Evolutionary conservation across 2,888 invertebrate species (phyloP), one percentile per base, ranked within the genome.

Genomic region (Synergus umbraculus): DNA sequence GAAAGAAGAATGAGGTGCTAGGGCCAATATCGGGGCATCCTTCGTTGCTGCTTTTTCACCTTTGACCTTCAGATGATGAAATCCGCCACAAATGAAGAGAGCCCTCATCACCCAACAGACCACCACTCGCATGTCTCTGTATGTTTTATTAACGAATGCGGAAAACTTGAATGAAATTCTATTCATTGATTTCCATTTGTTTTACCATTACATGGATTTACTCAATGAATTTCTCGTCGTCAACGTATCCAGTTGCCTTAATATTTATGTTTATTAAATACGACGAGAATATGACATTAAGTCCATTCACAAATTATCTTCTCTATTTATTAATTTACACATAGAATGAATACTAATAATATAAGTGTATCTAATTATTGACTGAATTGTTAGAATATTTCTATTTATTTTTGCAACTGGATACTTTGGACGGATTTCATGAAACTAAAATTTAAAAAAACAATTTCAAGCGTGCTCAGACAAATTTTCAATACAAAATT

Each of bases 1-100:
- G 94, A 96, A 98, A 80, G 96, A 96, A 60, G 98, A 98, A 92
- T 98, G 98, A 4, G 98, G 98, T 5, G 97, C 98, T 83, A 97
- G 94, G 79, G 96, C 96, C 83, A 98, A 93, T 85, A 98, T 95
- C 1, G 98, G 97, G 5, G 98, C 98, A 85, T 96, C 96, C 92
- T 93, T 94, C 77, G 94, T 85, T 18, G 93, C 90, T 29, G 95
- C 95, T 85, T 92, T 92, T 83, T 94, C 93, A 77, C 98, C 98
- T 91, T 95, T 95, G 87, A 96, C 94, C 87, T 94, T 95, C 85
- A 98, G 94, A 87, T 95, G 95, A 89, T 97, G 96, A 93, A 98
- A 97, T 81, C 98, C 97, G 80, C 96, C 96, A 77, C 94, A 94
- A 85, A 96, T 93, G 93, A 97, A 97, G 91, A 98, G 94, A 91